Evolutionary conservation across 1,140 invertebrate genomes (phyloP), one percentile per base, ranked within the genome.

Genomic region (Charaxes varanes): DNA sequence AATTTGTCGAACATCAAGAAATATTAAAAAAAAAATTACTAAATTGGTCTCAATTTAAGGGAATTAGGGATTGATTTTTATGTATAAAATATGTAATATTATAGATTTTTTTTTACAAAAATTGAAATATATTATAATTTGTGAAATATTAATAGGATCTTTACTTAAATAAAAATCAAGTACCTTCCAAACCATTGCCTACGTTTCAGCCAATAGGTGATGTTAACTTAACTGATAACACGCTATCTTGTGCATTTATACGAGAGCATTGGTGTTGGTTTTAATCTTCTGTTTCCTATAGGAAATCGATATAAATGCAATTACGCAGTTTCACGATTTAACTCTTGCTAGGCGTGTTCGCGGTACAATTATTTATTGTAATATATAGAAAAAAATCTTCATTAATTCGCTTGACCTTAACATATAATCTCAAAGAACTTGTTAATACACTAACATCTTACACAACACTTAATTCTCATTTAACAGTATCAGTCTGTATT

Each of bases 101-200:
- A 7, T 23, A 8, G 10, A 26, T 10, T 26, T 3, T 12, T 26
- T 26, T 12, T 17, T 14, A 31, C 11, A 31, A 31, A 4, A 31
- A 8, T 17, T 31, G 2, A 31, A n/a, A n/a, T n/a, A n/a, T n/a
- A n/a, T n/a, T n/a, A n/a, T n/a, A n/a, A n/a, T n/a, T n/a, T n/a
- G n/a, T n/a, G n/a, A n/a, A n/a, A n/a, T n/a, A n/a, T n/a, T n/a
- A n/a, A n/a, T n/a, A n/a, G n/a, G n/a, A n/a, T n/a, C n/a, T n/a
- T n/a, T n/a, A n/a, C n/a, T 32, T n/a, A 8, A 18, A 32, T 11
- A n/a, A 17, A 10, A 18, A 2, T 32, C 6, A 27, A 10, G 43
- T 70, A 74, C 71, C 68, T 76, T 67, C 52, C 58, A 61, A 68
- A 56, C 42, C 71, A 76, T 62, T 41, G 49, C 41, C 32, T 53